phyloP scores from a whole-genome alignment of 2,797 vertebrate species.

The Falco columbarius region DNA sequence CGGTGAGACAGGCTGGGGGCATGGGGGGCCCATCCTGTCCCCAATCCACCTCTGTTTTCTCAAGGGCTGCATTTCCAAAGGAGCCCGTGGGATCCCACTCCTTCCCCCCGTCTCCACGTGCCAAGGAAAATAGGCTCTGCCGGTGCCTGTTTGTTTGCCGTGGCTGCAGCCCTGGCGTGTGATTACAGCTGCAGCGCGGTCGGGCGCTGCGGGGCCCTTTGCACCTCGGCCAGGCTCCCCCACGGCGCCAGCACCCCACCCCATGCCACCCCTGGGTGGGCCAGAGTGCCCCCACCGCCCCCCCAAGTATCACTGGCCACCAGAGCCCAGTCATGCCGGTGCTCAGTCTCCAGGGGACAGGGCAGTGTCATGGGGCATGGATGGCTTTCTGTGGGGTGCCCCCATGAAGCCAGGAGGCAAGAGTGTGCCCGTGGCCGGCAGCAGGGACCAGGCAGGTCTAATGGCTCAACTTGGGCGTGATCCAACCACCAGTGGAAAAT shows the following conservation, averaged over 20 bases:
- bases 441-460: background rate
- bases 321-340: accelerated
- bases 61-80: slow-evolving; percentile 28
- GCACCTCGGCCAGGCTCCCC: background rate
- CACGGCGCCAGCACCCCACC: background rate
- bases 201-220: slow-evolving; percentile 20
- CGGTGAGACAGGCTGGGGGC: accelerated
- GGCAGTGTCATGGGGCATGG: accelerated
- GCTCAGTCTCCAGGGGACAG: accelerated
- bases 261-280: accelerated
- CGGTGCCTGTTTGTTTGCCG: slow-evolving; percentile 55
- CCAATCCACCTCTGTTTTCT: slow-evolving; percentile 24
- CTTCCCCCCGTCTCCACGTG: background rate
- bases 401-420: background rate
- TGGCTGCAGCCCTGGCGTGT: slow-evolving; percentile 1
- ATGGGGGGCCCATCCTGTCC: background rate
- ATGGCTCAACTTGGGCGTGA: slow-evolving; percentile 13
- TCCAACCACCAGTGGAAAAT: slow-evolving; percentile 67
- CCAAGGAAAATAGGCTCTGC: slow-evolving; percentile 70
- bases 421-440: accelerated
- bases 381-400: background rate
- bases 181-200: slow-evolving; percentile 57
- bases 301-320: background rate
- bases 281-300: background rate
- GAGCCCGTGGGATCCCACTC: slow-evolving; percentile 48